These are phyloP conservation scores for Lasiurus borealis DNA, from an alignment of 2,113 vertebrate genomes.

Conservation along the genomic window DNA sequence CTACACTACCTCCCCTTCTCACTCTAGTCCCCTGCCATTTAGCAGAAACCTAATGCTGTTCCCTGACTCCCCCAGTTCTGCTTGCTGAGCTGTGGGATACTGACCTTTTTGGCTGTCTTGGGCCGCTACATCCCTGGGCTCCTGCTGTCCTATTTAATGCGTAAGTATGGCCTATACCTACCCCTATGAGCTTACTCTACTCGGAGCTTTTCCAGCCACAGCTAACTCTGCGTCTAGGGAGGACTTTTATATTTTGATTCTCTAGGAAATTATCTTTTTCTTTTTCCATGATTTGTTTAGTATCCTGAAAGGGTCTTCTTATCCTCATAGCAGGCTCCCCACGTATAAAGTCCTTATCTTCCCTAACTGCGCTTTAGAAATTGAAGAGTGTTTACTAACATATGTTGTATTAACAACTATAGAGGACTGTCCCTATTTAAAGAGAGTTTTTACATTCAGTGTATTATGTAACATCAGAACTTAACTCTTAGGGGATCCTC, in stretches of 20 bases:
- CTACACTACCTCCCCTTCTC: not conserved
- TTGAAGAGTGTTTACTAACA: not conserved
- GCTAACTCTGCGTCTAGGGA: not conserved
- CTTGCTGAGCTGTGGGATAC: constrained; percentile 92
- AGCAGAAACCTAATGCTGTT: constrained; percentile 65
- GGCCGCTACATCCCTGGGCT: constrained; percentile 94
- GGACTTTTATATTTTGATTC: not conserved
- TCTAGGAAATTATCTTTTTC: constrained; percentile 20
- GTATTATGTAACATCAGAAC: not conserved
- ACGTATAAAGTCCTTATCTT: constrained; percentile 18
- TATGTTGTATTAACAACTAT: not conserved
- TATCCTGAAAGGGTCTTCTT: constrained; percentile 44
- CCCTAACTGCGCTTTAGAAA: constrained; percentile 11
- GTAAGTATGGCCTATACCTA: constrained; percentile 89
- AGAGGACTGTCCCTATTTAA: not conserved
- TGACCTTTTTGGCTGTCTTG: constrained; percentile 92
- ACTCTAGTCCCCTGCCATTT: not conserved
- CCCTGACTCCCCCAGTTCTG: constrained; percentile 92
- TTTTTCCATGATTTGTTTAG: not conserved
- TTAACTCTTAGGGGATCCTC: not conserved
- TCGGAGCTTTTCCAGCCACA: not conserved
- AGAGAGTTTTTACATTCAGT: constrained; percentile 36
- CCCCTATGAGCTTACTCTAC: not conserved
- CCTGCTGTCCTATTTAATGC: constrained; percentile 93
- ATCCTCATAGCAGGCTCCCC: not conserved